phyloP scores from a whole-genome alignment of 92 coral and sea anemone species.

The Paramuricea clavata region DNA sequence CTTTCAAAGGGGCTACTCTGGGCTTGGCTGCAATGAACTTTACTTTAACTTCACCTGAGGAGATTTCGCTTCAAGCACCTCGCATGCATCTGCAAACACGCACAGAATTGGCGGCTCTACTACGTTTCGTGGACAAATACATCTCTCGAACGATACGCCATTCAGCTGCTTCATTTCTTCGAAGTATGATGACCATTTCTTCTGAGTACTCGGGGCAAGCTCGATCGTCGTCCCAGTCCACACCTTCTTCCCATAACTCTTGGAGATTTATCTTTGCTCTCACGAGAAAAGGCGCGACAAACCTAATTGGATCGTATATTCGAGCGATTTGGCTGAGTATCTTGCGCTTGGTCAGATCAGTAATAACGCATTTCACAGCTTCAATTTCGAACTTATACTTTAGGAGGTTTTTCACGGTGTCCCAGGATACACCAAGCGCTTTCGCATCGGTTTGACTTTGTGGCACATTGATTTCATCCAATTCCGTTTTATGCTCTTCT shows the following conservation, averaged over 20 bases:
- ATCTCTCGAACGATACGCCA: constrained; percentile 47
- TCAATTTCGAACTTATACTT: too few relatives aligned
- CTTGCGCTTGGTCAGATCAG: too few relatives aligned
- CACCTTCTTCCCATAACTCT: constrained; percentile 45
- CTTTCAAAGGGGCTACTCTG: constrained; percentile 53
- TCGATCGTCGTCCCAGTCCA: constrained; percentile 58
- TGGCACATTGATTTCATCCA: neutral
- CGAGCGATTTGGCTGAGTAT: too few relatives aligned
- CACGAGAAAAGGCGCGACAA: too few relatives aligned
- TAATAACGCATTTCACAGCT: too few relatives aligned
- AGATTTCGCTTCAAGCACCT: too few relatives aligned
- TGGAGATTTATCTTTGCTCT: too few relatives aligned
- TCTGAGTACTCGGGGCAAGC: constrained; percentile 10
- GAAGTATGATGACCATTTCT: constrained; percentile 24
- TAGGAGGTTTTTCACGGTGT: too few relatives aligned
- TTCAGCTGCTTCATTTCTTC: constrained; percentile 67
- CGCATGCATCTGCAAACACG: too few relatives aligned
- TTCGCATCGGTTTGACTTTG: neutral
- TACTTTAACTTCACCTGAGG: constrained; percentile 4
- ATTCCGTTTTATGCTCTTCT: neutral
- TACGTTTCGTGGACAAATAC: constrained; percentile 15
- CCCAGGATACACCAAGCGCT: too few relatives aligned
- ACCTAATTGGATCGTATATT: too few relatives aligned
- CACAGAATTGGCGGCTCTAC: neutral
- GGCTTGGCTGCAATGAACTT: constrained; percentile 68